A percentile compares a stretch with the other conserved stretches of the same genome.
These are phyloP conservation scores for Drosophila ustulata DNA, from an alignment of 2,888 invertebrate species.

Conservation along the genomic window DNA sequence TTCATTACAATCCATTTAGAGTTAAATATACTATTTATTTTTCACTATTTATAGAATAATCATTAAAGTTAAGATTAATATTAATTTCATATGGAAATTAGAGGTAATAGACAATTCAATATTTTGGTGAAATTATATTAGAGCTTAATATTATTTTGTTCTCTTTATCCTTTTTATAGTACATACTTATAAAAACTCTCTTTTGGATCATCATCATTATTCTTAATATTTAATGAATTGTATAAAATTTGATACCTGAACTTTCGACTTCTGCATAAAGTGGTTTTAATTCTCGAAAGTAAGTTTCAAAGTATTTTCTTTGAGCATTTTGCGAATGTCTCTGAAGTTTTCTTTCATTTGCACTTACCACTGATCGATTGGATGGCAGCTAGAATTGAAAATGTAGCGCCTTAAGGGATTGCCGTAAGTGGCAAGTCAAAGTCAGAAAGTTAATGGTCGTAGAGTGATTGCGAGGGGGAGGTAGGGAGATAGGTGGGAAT, in stretches of 20 bases:
- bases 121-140: too few species aligned
- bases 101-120: too few species aligned
- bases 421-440: conserved; percentile 54
- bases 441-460: conserved; percentile 44
- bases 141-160: too few species aligned
- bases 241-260: neutral
- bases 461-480: conserved; percentile 2
- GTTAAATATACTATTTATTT: too few species aligned
- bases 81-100: too few species aligned
- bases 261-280: neutral
- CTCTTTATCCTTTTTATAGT: too few species aligned
- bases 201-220: too few species aligned
- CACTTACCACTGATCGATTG: conserved; percentile 32
- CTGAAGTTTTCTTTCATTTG: conserved; percentile 22
- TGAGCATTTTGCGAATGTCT: conserved; percentile 14
- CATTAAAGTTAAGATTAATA: too few species aligned
- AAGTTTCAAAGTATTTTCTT: neutral
- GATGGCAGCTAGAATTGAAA: conserved; percentile 40
- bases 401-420: conserved; percentile 36
- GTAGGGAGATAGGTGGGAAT: neutral
- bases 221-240: neutral
- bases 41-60: too few species aligned
- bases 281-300: neutral
- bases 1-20: too few species aligned
- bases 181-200: too few species aligned